Evolutionary conservation across 92 coral and sea anemone species (phyloP).

Genomic region (Palythoa grandis): DNA sequence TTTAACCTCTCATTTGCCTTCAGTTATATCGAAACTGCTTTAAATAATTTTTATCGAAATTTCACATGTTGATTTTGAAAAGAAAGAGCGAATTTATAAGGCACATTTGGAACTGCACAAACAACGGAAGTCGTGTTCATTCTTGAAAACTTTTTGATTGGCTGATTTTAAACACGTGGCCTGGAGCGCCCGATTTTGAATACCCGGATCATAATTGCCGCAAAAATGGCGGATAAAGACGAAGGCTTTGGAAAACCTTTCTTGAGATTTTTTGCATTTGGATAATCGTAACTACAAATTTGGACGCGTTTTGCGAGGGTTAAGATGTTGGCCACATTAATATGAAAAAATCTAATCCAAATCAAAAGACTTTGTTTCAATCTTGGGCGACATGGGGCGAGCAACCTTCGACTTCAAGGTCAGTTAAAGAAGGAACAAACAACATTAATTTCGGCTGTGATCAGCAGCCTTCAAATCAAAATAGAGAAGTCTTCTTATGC

Average conservation of each 20-base stretch:
- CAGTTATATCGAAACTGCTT: not conserved
- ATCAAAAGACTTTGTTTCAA: slow-evolving; percentile 83
- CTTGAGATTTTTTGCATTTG: not conserved
- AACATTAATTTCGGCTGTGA: slow-evolving; percentile 19
- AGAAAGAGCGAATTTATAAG: not conserved
- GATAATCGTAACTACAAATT: not conserved
- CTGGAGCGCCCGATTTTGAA: slow-evolving; percentile 67
- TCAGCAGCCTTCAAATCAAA: slow-evolving; percentile 32
- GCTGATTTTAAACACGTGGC: slow-evolving; percentile 56
- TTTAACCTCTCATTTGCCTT: not conserved
- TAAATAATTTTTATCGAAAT: not conserved
- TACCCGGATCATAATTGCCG: slow-evolving; percentile 36
- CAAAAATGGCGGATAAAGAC: slow-evolving; percentile 40
- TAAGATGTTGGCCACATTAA: slow-evolving; percentile 4
- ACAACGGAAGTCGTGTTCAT: slow-evolving; percentile 34
- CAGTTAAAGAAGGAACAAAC: slow-evolving; percentile 26
- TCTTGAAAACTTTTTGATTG: slow-evolving; percentile 58
- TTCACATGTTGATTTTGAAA: not conserved
- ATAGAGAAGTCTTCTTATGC: slow-evolving; percentile 16
- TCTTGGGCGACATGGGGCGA: slow-evolving; percentile 79
- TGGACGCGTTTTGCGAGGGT: not conserved
- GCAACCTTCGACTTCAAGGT: slow-evolving; percentile 37
- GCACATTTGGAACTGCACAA: not conserved
- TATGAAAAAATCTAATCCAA: slow-evolving; percentile 75
- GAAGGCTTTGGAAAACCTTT: not conserved